These are phyloP conservation scores for Parauchenoglanis punctatus DNA, from an alignment of 2,797 vertebrate species.

Conservation along the genomic window DNA sequence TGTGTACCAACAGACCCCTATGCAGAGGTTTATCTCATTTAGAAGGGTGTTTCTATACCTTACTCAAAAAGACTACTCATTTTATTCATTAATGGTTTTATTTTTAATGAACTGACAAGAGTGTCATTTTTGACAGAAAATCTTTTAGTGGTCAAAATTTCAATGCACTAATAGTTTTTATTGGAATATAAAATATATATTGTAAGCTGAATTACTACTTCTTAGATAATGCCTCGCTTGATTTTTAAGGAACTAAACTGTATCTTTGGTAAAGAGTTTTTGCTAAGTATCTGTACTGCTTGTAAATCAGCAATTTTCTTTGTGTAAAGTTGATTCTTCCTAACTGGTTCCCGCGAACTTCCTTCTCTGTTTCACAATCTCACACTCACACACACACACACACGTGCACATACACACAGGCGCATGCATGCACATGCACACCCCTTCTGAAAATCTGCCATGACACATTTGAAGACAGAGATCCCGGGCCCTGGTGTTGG, in stretches of 20 bases:
- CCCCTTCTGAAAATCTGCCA: conserved; percentile 80
- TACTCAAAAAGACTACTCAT: neutral
- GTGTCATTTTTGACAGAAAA: neutral
- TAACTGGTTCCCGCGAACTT: conserved; percentile 2
- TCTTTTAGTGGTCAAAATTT: neutral
- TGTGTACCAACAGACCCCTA: neutral
- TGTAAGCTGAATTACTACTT: neutral
- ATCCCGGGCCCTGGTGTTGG: conserved; percentile 50
- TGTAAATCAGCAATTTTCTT: conserved; percentile 12
- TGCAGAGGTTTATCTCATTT: neutral
- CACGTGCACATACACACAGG: conserved; percentile 10
- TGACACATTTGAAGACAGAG: conserved; percentile 80
- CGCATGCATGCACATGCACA: conserved; percentile 40
- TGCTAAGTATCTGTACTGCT: neutral
- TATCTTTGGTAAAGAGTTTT: neutral
- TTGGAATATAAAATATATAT: neutral
- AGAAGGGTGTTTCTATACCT: neutral
- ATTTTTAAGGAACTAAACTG: neutral
- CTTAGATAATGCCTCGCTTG: neutral
- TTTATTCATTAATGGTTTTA: neutral
- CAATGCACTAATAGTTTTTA: neutral
- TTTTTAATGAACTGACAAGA: neutral
- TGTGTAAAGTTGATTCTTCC: conserved; percentile 15
- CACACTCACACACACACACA: conserved; percentile 4
- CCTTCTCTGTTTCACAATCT: neutral